These are phyloP conservation scores for Crocuta crocuta DNA, from an alignment of 2,113 vertebrate species.

Conservation along the genomic window DNA sequence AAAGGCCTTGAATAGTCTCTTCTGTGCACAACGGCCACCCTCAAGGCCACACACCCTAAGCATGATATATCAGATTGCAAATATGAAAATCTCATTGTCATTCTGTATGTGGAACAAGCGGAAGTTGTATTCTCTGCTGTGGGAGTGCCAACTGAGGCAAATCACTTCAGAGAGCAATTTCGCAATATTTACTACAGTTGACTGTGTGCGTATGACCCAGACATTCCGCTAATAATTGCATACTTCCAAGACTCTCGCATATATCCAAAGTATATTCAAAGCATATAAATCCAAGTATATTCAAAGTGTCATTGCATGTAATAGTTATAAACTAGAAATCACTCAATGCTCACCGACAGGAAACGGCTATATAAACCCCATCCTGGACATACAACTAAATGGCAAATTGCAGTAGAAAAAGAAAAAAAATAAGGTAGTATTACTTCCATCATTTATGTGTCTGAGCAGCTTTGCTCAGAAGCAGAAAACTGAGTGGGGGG, in stretches of 20 bases:
- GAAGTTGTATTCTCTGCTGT: not conserved
- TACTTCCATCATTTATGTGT: not conserved
- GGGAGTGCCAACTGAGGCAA: not conserved
- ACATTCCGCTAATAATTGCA: not conserved
- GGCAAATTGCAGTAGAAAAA: not conserved
- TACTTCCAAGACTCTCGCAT: not conserved
- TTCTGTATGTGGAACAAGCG: not conserved
- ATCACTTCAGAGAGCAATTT: not conserved
- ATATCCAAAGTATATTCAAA: not conserved
- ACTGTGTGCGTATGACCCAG: no score
- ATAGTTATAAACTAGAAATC: not conserved
- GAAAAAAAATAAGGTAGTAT: not conserved
- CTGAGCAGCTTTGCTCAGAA: constrained; percentile 6
- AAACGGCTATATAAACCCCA: not conserved
- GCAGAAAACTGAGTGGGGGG: not conserved
- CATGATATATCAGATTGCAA: not conserved
- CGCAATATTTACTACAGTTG: not conserved
- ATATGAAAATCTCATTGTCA: not conserved
- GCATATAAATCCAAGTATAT: not conserved
- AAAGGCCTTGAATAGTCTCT: not conserved
- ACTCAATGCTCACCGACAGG: not conserved
- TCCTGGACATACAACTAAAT: not conserved
- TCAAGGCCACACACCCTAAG: not conserved
- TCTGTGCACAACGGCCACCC: not conserved
- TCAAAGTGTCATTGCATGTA: not conserved